Evolutionary conservation across 2,113 vertebrate genomes (phyloP).

Genomic region (Numenius arquata): DNA sequence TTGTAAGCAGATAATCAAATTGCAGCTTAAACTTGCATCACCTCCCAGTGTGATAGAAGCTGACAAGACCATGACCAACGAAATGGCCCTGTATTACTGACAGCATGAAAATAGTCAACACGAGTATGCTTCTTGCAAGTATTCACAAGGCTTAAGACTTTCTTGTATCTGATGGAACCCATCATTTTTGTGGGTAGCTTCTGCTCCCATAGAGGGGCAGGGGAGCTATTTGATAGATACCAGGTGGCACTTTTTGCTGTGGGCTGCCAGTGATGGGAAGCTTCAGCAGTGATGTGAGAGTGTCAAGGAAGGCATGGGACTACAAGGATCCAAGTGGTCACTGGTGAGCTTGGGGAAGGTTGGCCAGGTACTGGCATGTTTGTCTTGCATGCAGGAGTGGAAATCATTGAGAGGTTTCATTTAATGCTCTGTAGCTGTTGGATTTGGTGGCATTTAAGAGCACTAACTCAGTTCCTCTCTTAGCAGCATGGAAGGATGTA

Average conservation of each 20-base stretch:
- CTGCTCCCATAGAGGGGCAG: background rate
- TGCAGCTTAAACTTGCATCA: background rate
- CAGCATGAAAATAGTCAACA: background rate
- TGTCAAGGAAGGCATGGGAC: background rate
- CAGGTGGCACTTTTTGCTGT: background rate
- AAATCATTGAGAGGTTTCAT: background rate
- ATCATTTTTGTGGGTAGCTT: background rate
- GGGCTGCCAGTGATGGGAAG: background rate
- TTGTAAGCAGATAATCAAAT: background rate
- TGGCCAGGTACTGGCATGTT: background rate
- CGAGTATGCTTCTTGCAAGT: background rate
- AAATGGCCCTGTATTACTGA: background rate
- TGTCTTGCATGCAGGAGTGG: background rate
- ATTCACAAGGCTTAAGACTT: background rate
- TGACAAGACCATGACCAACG: background rate
- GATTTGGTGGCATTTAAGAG: background rate
- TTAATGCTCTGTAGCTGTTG: background rate
- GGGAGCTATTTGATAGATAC: background rate
- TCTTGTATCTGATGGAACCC: background rate
- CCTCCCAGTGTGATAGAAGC: background rate
- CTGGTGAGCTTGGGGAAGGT: background rate
- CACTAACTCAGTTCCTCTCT: background rate
- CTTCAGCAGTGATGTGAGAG: background rate
- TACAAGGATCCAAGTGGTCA: background rate
- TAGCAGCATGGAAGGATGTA: background rate